Evolutionary conservation across 2,888 invertebrate genomes (phyloP).

Genomic region (Platynereis dumerilii): DNA sequence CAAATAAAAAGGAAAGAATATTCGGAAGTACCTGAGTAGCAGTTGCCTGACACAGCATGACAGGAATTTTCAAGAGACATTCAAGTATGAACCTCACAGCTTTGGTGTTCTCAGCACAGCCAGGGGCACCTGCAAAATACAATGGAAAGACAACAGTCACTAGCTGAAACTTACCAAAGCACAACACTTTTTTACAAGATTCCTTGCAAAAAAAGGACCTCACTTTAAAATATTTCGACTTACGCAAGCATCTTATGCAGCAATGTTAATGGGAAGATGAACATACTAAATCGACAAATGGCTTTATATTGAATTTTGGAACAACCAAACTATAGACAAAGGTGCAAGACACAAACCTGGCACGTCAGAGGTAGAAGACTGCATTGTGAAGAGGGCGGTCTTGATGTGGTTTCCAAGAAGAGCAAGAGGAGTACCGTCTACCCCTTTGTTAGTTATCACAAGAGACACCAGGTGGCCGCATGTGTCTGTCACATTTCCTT

Average conservation of each 20-base stretch:
- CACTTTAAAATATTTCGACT: no score
- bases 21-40: slow-evolving; percentile 53
- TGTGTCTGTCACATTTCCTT: slow-evolving; percentile 39
- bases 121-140: neutral
- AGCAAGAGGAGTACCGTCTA: slow-evolving; percentile 51
- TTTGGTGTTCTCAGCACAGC: neutral
- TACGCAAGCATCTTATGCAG: no score
- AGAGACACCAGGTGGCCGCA: slow-evolving; percentile 58
- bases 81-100: slow-evolving; percentile 48
- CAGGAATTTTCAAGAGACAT: slow-evolving; percentile 49
- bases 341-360: neutral
- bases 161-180: no score
- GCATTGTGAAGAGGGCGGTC: slow-evolving; percentile 44
- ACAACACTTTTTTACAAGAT: no score
- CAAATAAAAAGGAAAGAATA: no score
- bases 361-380: slow-evolving; percentile 2
- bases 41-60: slow-evolving; percentile 45
- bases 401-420: slow-evolving; percentile 55
- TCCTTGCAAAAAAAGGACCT: no score
- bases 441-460: slow-evolving; percentile 50
- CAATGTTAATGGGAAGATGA: no score
- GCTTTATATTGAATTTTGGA: no score
- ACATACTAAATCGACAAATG: no score
- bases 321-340: no score
- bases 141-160: no score